Base-by-base conservation (phyloP, 2,797 vertebrate genomes). In the Sebastes jordani region DNA sequence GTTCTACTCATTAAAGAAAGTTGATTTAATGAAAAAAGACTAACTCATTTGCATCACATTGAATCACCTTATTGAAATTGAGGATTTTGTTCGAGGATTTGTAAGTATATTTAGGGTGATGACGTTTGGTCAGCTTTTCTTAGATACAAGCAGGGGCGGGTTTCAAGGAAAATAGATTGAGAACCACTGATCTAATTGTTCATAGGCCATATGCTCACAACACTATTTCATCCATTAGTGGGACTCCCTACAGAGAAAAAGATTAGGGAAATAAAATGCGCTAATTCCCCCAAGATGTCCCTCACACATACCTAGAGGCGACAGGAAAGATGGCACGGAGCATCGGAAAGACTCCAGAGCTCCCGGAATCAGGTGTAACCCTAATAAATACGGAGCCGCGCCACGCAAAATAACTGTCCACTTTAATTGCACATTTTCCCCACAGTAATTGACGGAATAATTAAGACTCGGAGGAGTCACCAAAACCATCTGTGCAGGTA, bases 391-490 rank as follows among this genome's bases (percentile, higher is more conserved):
- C 72, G 74, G 90, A 95, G 86, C 74, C 80, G 54, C 81, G 23
- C 42, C 9, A 81, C 68, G 5, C 81, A 81, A 86, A 90, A 84
- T 88, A 83, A 92, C 90, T 92, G 91, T 93, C 91, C 87, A 82
- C 86, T 92, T 91, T 95, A 95, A 95, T 94, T 95, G 94, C 92
- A 92, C 92, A 87, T 93, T 91, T 94, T 95, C 94, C 93, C 42
- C 91, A 93, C 85, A 93, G 94, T 95, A 95, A 95, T 93, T 95
- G 94, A 91, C 62, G 18, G 88, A 92, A 93, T 96, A 96, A 95
- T 96, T 95, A 96, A 95, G 94, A 94, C 94, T 94, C 95, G 65
- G 91, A 95, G 95, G 95, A 95, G 93, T 88, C 90, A 80, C 89
- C 20, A 88, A 86, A 91, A 93, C 93, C 94, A 96, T 95, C 95